These are phyloP conservation scores for Metacarcinus magister DNA, from an alignment of 2,888 invertebrate species.

Conservation along the genomic window DNA sequence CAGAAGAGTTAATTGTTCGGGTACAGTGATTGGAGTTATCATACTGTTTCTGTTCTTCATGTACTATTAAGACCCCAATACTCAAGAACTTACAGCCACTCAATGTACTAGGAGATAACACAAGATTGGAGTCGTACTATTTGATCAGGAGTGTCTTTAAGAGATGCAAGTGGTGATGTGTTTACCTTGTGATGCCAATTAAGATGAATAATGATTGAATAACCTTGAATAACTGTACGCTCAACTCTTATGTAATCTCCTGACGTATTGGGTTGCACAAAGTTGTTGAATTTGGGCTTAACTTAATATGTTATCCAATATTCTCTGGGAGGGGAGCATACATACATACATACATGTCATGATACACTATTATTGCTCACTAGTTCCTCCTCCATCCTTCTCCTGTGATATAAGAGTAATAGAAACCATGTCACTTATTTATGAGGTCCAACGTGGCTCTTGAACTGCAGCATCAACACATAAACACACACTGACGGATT, in stretches of 20 bases:
- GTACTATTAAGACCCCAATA: background rate
- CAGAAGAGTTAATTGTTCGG: background rate
- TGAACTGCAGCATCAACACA: background rate
- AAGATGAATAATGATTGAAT: too few relatives aligned
- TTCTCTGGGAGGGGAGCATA: background rate
- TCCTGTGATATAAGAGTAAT: constrained; percentile 2
- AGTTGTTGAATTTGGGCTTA: too few relatives aligned
- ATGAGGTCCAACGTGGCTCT: background rate
- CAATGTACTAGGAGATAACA: too few relatives aligned
- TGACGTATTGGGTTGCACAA: too few relatives aligned
- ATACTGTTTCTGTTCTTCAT: background rate
- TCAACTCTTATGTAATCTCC: too few relatives aligned
- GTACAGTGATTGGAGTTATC: background rate
- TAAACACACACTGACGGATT: background rate
- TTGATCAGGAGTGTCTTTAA: too few relatives aligned
- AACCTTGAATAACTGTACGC: too few relatives aligned
- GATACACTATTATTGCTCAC: background rate
- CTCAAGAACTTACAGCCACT: too few relatives aligned
- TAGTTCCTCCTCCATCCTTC: constrained; percentile 16
- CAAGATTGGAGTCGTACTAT: too few relatives aligned
- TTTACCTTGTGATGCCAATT: too few relatives aligned
- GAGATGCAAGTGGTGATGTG: too few relatives aligned
- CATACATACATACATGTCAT: background rate
- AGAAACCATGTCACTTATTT: background rate
- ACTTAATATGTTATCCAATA: background rate